Percentiles rank a stretch among this genome's conserved stretches.
These are phyloP conservation scores for Apoda limacodes DNA, from an alignment of 2,888 invertebrate genomes.

Conservation along the genomic window DNA sequence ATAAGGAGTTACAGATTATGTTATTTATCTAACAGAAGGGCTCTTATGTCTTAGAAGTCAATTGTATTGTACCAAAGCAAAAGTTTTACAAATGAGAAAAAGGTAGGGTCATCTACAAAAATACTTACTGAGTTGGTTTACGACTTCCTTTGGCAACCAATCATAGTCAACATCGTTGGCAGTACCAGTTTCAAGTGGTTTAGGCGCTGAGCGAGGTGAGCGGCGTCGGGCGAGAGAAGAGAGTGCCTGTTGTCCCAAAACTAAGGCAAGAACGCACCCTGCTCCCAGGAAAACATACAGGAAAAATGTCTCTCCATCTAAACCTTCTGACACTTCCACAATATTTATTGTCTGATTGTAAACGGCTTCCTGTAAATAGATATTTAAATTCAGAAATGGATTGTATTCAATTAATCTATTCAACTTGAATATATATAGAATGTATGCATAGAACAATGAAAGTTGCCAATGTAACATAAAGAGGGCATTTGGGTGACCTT, in stretches of 20 bases:
- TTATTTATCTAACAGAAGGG: too few species aligned
- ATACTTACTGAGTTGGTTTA: conserved; percentile 85
- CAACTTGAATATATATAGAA: too few species aligned
- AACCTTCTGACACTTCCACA: conserved; percentile 94
- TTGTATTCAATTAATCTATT: too few species aligned
- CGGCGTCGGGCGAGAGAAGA: conserved; percentile 86
- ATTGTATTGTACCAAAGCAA: too few species aligned
- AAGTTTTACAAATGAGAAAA: too few species aligned
- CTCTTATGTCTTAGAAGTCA: too few species aligned
- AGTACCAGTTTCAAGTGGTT: conserved; percentile 91
- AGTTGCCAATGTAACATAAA: too few species aligned
- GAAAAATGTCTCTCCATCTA: conserved; percentile 99
- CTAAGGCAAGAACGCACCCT: conserved; percentile 85
- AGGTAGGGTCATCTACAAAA: too few species aligned
- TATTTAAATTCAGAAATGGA: too few species aligned
- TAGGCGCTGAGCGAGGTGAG: conserved; percentile 62
- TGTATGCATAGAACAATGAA: too few species aligned
- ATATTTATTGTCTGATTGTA: conserved; percentile 98
- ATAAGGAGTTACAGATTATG: too few species aligned
- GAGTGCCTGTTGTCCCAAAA: conserved; percentile 90
- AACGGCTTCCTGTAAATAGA: conserved; percentile 92
- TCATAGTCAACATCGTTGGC: conserved; percentile 96
- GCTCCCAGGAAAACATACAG: conserved; percentile 95
- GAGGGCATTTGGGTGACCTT: too few species aligned
- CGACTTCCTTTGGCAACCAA: conserved; percentile 95